These are phyloP conservation scores for Mythimna ferrago DNA, from an alignment of 2,888 invertebrate species.

Conservation along the genomic window DNA sequence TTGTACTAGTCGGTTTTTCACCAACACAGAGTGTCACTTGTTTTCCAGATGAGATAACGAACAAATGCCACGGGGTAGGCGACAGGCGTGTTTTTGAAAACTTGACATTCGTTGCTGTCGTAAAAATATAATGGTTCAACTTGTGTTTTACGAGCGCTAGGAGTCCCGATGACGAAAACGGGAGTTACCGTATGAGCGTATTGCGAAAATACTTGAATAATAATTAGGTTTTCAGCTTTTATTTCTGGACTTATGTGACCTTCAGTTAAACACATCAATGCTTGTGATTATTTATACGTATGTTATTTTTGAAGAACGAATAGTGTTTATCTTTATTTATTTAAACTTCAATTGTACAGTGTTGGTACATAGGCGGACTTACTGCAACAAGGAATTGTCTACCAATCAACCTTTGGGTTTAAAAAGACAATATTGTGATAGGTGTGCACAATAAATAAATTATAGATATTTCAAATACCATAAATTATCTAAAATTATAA, in stretches of 20 bases:
- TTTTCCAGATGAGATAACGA: slow-evolving; percentile 73
- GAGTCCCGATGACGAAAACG: slow-evolving; percentile 76
- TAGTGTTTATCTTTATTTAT: neutral
- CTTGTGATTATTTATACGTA: slow-evolving; percentile 3
- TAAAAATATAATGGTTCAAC: slow-evolving; percentile 88
- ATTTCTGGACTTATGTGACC: slow-evolving; percentile 13
- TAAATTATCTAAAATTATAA: no score
- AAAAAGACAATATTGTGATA: no score
- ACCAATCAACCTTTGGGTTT: no score
- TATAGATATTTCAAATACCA: no score
- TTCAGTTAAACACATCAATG: slow-evolving; percentile 14
- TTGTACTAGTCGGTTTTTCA: neutral
- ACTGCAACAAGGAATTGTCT: no score
- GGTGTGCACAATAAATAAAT: no score
- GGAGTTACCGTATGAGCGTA: slow-evolving; percentile 70
- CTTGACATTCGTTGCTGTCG: slow-evolving; percentile 87
- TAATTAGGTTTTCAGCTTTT: slow-evolving; percentile 39
- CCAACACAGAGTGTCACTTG: slow-evolving; percentile 61
- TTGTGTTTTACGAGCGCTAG: slow-evolving; percentile 86
- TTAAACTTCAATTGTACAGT: no score
- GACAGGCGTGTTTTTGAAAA: slow-evolving; percentile 80
- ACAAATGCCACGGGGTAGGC: slow-evolving; percentile 67
- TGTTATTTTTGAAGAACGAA: neutral
- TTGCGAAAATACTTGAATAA: slow-evolving; percentile 50
- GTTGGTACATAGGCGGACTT: no score